These are phyloP conservation scores for Castor canadensis DNA, from an alignment of 2,113 vertebrate species.

Conservation along the genomic window DNA sequence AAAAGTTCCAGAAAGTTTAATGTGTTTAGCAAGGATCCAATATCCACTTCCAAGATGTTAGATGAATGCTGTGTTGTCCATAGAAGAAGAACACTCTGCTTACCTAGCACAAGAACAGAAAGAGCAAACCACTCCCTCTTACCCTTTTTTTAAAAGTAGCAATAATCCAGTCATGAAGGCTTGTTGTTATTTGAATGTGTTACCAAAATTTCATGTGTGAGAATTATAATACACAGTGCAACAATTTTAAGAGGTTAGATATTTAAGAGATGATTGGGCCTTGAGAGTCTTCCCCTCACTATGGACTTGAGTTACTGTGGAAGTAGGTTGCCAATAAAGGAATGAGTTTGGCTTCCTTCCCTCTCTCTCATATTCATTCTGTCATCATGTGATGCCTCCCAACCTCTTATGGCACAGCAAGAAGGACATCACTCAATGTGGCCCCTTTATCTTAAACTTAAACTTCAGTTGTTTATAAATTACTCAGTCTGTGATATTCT, in stretches of 20 bases:
- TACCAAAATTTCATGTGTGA: too few species aligned
- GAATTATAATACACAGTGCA: neutral
- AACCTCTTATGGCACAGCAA: neutral
- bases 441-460: fast-evolving
- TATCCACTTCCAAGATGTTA: too few species aligned
- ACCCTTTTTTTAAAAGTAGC: neutral
- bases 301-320: neutral
- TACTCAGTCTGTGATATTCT: neutral
- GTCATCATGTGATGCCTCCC: neutral
- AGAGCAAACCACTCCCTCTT: neutral
- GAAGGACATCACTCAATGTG: neutral
- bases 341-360: neutral
- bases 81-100: too few species aligned
- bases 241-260: neutral
- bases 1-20: too few species aligned
- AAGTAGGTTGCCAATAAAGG: too few species aligned
- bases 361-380: fast-evolving
- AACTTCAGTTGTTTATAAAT: neutral
- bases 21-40: too few species aligned
- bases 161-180: neutral
- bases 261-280: too few species aligned
- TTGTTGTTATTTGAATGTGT: too few species aligned
- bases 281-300: neutral
- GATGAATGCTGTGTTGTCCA: too few species aligned
- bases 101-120: too few species aligned